Evolutionary conservation across 2,888 invertebrate genomes (phyloP).

Genomic region (Glaucopsyche alexis): DNA sequence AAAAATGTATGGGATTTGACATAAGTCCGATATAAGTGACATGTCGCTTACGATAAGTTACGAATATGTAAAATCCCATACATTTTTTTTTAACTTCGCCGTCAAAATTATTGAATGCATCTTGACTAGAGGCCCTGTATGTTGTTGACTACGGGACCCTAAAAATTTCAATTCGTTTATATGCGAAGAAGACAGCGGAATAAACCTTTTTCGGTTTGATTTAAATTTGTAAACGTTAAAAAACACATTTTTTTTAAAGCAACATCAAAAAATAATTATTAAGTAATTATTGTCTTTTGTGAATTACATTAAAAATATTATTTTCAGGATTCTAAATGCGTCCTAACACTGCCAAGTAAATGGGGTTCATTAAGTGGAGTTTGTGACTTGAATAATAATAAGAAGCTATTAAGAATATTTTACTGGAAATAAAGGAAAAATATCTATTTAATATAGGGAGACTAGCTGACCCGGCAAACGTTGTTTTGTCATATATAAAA

Average conservation of each 20-base stretch:
- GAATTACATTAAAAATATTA: neutral
- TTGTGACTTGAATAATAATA: conserved; percentile 2
- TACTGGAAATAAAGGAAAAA: neutral
- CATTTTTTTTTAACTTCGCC: too few species aligned
- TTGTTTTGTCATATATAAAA: too few species aligned
- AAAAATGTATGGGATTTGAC: too few species aligned
- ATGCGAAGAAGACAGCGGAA: neutral
- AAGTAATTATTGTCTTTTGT: too few species aligned
- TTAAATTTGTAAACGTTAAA: neutral
- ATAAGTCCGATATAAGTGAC: too few species aligned
- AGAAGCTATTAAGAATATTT: neutral
- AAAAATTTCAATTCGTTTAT: neutral
- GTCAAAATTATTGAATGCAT: too few species aligned
- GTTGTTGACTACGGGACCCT: neutral
- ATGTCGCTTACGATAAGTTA: too few species aligned
- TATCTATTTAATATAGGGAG: neutral
- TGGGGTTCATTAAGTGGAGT: neutral
- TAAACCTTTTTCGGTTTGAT: neutral
- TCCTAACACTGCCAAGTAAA: neutral
- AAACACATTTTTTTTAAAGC: neutral
- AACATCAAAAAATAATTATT: too few species aligned
- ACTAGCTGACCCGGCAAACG: too few species aligned
- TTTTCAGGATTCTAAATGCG: neutral
- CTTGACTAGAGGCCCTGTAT: too few species aligned
- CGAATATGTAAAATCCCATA: too few species aligned